phyloP scores from a whole-genome alignment of 2,888 invertebrate genomes.

The Caenorhabditis sp. region DNA sequence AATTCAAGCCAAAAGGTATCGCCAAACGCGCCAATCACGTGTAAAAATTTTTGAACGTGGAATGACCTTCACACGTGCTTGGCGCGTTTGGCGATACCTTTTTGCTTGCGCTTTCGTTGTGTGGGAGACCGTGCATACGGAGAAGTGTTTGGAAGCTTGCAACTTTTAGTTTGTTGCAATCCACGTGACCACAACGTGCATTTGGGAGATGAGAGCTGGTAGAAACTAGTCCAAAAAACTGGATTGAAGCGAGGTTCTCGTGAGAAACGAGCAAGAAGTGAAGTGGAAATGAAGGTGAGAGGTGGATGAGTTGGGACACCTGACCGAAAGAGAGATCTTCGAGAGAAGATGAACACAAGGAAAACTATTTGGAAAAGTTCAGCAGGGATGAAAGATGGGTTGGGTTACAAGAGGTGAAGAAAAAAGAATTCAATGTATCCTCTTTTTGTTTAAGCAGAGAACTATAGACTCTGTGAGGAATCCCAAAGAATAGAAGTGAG shows the following conservation, averaged over 20 bases:
- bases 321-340: conserved; percentile 23
- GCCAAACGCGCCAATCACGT: no score
- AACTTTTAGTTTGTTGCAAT: no score
- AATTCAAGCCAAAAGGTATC: no score
- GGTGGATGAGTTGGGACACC: conserved; percentile 26
- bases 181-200: conserved; percentile 31
- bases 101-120: no score
- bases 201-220: not conserved
- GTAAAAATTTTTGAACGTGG: no score
- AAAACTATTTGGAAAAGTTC: not conserved
- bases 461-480: no score
- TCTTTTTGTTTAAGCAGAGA: no score
- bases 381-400: not conserved
- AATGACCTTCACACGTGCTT: no score
- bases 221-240: conserved; percentile 26
- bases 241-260: conserved; percentile 13
- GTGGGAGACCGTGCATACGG: no score
- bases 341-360: not conserved
- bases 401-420: not conserved
- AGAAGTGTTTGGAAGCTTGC: no score
- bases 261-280: conserved; percentile 19
- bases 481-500: no score
- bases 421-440: not conserved
- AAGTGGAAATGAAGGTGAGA: conserved; percentile 19
- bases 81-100: no score